A percentile compares a stretch with the other conserved stretches of the same genome.
Evolutionary conservation across 37 sponge, comb jelly and placozoan genomes (phyloP).

Genomic region (Haliclona indistincta): DNA sequence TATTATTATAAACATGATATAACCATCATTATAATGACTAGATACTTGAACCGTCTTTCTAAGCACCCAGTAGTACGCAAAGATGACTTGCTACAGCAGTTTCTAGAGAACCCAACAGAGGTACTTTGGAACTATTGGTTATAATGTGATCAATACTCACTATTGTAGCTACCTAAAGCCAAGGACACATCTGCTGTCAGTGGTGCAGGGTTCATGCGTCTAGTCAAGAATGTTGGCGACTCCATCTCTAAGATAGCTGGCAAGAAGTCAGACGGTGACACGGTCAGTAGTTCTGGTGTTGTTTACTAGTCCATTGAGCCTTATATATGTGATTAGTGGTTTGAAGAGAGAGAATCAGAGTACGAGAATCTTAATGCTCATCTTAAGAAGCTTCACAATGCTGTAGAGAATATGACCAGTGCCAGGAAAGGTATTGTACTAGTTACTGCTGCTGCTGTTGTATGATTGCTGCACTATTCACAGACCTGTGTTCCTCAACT

Average conservation of each 20-base stretch:
- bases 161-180: conserved; percentile 81
- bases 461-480: background rate
- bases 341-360: conserved; percentile 89
- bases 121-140: conserved; percentile 21
- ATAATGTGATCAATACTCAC: background rate
- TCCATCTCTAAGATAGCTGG: conserved; percentile 77
- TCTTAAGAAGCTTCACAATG: conserved; percentile 83
- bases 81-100: conserved; percentile 67
- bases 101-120: conserved; percentile 82
- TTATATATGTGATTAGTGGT: conserved; percentile 76
- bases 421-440: conserved; percentile 69
- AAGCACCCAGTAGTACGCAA: conserved; percentile 82
- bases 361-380: conserved; percentile 76
- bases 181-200: conserved; percentile 88
- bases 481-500: conserved; percentile 51
- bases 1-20: background rate
- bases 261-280: conserved; percentile 83
- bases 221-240: conserved; percentile 87
- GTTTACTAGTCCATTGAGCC: background rate
- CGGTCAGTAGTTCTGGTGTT: conserved; percentile 33
- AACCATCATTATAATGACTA: background rate
- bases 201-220: conserved; percentile 93
- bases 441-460: too few relatives aligned
- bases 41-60: conserved; percentile 71
- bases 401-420: conserved; percentile 74